Evolutionary conservation across 1,140 invertebrate species (phyloP).

Genomic region (Panonychus citri): DNA sequence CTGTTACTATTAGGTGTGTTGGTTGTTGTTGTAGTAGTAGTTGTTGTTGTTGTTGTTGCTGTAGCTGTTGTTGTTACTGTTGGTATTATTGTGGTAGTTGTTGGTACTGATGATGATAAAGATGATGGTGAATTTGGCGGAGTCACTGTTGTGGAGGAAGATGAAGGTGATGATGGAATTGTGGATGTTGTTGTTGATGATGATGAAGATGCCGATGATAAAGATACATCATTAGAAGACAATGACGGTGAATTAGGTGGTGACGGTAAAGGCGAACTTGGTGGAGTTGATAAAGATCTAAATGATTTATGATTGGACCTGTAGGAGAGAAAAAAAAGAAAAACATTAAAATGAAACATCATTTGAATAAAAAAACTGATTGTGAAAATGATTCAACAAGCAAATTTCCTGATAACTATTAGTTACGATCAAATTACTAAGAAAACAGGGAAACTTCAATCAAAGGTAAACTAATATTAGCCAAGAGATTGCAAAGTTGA

Average conservation of each 20-base stretch:
- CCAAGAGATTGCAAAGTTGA: no score
- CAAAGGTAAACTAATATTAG: no score
- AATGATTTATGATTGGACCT: constrained; percentile 19
- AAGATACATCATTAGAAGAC: background rate
- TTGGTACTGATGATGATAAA: background rate
- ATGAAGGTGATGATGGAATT: background rate
- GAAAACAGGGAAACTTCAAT: no score
- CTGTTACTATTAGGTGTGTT: no score
- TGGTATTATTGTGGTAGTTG: background rate
- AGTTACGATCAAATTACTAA: no score
- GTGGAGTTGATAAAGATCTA: constrained; percentile 15
- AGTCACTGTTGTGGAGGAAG: background rate
- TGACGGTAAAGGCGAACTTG: background rate
- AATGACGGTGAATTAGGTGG: constrained; percentile 15
- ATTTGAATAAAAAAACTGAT: no score
- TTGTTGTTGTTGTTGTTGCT: background rate
- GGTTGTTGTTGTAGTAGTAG: no score
- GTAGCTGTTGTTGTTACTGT: background rate
- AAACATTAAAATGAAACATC: no score
- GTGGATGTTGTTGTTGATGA: background rate
- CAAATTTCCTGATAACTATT: background rate
- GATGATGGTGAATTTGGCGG: background rate
- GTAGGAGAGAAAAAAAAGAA: no score
- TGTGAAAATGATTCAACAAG: background rate
- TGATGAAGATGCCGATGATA: constrained; percentile 8